Conservation (phyloP, 2,113 vertebrate species). For the Notarius lentiginosus region DNA sequence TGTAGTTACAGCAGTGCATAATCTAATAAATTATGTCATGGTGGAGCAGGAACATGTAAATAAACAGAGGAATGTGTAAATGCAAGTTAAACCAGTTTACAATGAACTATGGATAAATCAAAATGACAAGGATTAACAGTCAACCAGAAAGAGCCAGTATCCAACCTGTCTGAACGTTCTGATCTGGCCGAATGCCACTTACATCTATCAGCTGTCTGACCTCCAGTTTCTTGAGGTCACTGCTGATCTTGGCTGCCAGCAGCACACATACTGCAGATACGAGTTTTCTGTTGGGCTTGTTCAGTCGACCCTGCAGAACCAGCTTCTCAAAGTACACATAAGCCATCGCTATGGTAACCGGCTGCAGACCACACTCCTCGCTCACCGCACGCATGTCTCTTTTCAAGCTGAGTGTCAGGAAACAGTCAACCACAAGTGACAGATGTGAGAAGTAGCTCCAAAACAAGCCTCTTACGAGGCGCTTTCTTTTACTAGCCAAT, state of each 20-base stretch:
- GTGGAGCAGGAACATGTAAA: neutral
- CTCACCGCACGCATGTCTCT: slow-evolving; percentile 91
- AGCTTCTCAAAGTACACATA: slow-evolving; percentile 99
- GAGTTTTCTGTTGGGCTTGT: slow-evolving; percentile 98
- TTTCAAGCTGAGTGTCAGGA: slow-evolving; percentile 78
- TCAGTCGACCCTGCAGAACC: slow-evolving; percentile 91
- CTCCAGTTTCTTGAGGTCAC: slow-evolving; percentile 90
- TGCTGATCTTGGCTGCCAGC: slow-evolving; percentile 97
- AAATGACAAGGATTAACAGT: neutral
- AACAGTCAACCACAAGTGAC: neutral
- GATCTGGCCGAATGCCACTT: slow-evolving; percentile 64
- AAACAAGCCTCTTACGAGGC: neutral
- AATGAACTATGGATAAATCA: neutral
- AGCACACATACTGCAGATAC: slow-evolving; percentile 91
- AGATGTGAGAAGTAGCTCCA: neutral
- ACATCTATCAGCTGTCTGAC: slow-evolving; percentile 95
- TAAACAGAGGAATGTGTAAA: neutral
- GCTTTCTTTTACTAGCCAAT: neutral
- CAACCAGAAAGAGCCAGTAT: neutral
- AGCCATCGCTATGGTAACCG: slow-evolving; percentile 90
- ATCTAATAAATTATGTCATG: neutral
- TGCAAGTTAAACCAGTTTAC: neutral
- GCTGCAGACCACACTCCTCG: slow-evolving; percentile 90
- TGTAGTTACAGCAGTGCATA: neutral
- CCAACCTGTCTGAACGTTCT: neutral